These are phyloP conservation scores for Muschampia plurimacula DNA, from an alignment of 2,888 invertebrate genomes.

Conservation along the genomic window DNA sequence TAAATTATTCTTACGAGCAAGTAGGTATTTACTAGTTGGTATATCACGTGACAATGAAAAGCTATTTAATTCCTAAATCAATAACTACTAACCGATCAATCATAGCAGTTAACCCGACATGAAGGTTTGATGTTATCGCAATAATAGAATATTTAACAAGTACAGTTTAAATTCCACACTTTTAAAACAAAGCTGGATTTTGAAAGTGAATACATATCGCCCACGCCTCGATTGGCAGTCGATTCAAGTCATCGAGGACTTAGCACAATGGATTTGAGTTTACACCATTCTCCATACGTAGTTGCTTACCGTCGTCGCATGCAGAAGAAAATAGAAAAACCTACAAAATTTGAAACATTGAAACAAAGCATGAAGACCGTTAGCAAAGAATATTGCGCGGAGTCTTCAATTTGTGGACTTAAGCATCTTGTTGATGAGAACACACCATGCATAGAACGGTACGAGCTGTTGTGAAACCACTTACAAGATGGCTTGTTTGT, in stretches of 20 bases:
- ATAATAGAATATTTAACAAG: constrained; percentile 75
- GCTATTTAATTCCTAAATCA: constrained; percentile 44
- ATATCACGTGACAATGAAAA: constrained; percentile 18
- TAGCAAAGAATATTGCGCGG: constrained; percentile 73
- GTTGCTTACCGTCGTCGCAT: constrained; percentile 49
- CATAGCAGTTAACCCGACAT: constrained; percentile 70
- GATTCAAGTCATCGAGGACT: neutral
- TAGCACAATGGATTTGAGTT: constrained; percentile 42
- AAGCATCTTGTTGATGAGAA: constrained; percentile 74
- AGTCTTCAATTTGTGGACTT: constrained; percentile 79
- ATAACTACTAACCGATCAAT: constrained; percentile 67
- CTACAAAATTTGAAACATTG: constrained; percentile 55
- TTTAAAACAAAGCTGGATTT: constrained; percentile 27
- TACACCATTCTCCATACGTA: constrained; percentile 45
- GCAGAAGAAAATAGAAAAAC: constrained; percentile 49
- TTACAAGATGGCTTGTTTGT: constrained; percentile 51
- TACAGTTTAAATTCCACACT: constrained; percentile 53
- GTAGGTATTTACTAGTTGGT: neutral
- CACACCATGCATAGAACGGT: constrained; percentile 74
- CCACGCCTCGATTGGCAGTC: constrained; percentile 3
- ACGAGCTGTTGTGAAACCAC: constrained; percentile 53
- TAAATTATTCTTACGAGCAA: neutral
- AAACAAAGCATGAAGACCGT: constrained; percentile 66
- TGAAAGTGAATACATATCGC: constrained; percentile 37
- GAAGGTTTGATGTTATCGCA: constrained; percentile 69